Evolutionary conservation across 2,797 vertebrate genomes (phyloP).

Genomic region (Micropoecilia bifurca): DNA sequence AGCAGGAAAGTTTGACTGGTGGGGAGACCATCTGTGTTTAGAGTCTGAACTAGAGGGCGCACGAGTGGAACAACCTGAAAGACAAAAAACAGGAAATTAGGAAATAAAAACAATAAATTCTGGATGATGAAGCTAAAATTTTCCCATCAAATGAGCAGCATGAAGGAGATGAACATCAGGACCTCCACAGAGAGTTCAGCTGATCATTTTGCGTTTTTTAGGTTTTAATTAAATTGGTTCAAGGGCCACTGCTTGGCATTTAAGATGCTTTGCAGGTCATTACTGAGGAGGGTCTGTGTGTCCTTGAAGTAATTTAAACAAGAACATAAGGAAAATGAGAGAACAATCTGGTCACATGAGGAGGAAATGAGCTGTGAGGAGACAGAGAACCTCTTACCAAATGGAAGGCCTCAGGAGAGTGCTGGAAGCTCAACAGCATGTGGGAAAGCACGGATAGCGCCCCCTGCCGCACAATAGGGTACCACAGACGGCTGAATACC

Average conservation of each 20-base stretch:
- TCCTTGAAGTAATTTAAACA: conserved; percentile 63
- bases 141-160: conserved; percentile 33
- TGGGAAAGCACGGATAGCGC: conserved; percentile 96
- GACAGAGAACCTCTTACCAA: conserved; percentile 85
- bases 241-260: conserved; percentile 53
- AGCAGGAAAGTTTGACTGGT: conserved; percentile 90
- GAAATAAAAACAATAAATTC: conserved; percentile 3
- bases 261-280: conserved; percentile 63
- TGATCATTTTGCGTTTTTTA: conserved; percentile 30
- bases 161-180: conserved; percentile 13
- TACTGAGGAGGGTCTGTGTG: conserved; percentile 38
- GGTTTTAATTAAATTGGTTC: conserved; percentile 54
- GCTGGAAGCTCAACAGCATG: conserved; percentile 99
- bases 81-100: conserved; percentile 12
- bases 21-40: conserved; percentile 88
- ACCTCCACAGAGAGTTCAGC: conserved; percentile 40
- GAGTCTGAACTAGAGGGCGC: conserved; percentile 87
- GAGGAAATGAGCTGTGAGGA: conserved; percentile 59
- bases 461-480: conserved; percentile 95
- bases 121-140: conserved; percentile 9
- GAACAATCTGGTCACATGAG: conserved; percentile 54
- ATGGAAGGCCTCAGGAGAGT: conserved; percentile 98
- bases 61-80: conserved; percentile 91
- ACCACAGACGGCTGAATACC: conserved; percentile 98
- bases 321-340: conserved; percentile 54